Base-by-base conservation (phyloP, 2,888 invertebrate genomes). In the Plebejus argus region DNA sequence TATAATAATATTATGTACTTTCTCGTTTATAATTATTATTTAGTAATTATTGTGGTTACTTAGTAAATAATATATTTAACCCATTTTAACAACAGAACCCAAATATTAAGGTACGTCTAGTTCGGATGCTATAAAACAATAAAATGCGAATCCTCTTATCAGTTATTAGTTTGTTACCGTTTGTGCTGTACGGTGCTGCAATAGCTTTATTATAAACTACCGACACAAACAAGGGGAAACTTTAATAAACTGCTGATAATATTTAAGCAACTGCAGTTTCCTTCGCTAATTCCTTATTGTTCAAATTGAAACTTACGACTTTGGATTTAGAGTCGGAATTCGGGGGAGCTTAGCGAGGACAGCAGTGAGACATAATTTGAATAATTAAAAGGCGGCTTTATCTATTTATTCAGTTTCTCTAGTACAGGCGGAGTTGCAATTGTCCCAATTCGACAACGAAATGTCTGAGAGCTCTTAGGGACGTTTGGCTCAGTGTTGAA, bases 361-460 rank as follows among this genome's bases (percentile, higher is more conserved):
- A 39, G 72, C 58, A 56, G 58, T 35, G 77, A 77, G 72, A 77
- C 77, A 77, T 77, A 76, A 79, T 76, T 72, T 77, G 72, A 77
- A 77, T 77, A 77, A 77, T 77, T 77, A 79, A 78, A 79, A 77
- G 70, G 70, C 77, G 75, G 39, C 70, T 33, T 78, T 78, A 80
- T 80, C 79, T 79, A 80, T 78, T 79, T 77, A 81, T 78, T 79
- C 79, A 79, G 77, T 78, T 76, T 61, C 77, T 75, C 76, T 35
- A 70, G 77, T 76, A 78, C 80, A 78, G 77, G 74, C 77, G 77
- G 80, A 80, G 80, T 81, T 82, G 81, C 81, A 80, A 80, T 80
- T 81, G 81, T 82, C 79, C 82, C 82, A 81, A 83, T 83, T 82
- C 78, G 78, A 81, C 78, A 71, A 78, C 77, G 79, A 80, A 82